Conservation (phyloP, 2,797 vertebrate species). For the Salmo trutta region DNA sequence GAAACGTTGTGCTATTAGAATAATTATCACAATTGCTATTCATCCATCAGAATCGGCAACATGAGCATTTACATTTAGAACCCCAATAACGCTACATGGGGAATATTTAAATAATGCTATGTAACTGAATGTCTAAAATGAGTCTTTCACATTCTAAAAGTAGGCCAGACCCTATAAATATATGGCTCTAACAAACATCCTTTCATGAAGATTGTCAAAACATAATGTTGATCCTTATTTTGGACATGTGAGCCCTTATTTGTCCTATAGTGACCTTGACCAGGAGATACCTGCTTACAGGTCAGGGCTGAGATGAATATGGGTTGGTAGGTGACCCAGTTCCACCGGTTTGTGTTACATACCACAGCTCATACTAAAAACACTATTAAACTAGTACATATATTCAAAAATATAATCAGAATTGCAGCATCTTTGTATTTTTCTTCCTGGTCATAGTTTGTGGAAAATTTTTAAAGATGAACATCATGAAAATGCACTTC, state of each 20-base stretch:
- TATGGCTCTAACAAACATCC: not conserved
- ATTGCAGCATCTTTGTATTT: not conserved
- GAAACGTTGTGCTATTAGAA: not conserved
- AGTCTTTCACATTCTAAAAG: no score
- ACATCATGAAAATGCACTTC: not conserved
- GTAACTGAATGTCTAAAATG: no score
- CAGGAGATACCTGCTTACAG: slow-evolving; percentile 39
- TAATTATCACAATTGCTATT: not conserved
- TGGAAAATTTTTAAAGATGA: not conserved
- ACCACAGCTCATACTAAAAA: slow-evolving; percentile 25
- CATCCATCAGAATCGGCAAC: not conserved
- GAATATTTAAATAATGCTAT: no score
- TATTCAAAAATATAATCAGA: no score
- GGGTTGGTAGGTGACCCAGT: slow-evolving; percentile 21
- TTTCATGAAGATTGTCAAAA: not conserved
- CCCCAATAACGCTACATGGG: no score
- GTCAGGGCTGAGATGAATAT: slow-evolving; percentile 33
- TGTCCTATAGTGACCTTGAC: slow-evolving; percentile 63
- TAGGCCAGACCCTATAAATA: no score
- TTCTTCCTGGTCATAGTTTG: not conserved
- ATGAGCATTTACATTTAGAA: no score
- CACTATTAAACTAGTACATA: not conserved
- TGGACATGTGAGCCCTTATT: slow-evolving; percentile 16
- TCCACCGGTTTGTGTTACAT: slow-evolving; percentile 26
- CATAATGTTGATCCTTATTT: slow-evolving; percentile 5